A percentile compares a stretch with the other conserved stretches of the same genome.
Conservation (phyloP, 2,797 vertebrate species). For the Labroides dimidiatus region DNA sequence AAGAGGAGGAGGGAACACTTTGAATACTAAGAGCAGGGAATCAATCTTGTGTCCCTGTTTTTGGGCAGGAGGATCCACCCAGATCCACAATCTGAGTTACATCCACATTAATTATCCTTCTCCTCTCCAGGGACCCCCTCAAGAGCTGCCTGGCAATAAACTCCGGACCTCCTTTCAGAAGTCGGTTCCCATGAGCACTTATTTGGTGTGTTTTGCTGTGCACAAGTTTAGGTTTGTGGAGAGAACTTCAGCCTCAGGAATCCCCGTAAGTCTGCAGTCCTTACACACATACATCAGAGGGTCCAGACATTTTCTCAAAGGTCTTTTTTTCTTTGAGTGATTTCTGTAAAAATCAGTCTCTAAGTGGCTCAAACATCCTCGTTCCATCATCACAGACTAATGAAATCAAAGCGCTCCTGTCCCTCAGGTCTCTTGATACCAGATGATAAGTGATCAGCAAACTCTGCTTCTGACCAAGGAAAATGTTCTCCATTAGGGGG, state of each 20-base stretch:
- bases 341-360: no score
- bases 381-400: no score
- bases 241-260: conserved; percentile 74
- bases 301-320: no score
- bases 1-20: background rate
- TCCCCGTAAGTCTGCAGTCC: conserved; percentile 86
- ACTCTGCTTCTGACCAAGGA: no score
- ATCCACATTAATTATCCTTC: conserved; percentile 7
- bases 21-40: conserved; percentile 28
- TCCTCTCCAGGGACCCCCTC: conserved; percentile 57
- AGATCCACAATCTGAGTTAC: conserved; percentile 3
- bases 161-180: conserved; percentile 84
- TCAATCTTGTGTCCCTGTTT: conserved; percentile 24
- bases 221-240: conserved; percentile 85
- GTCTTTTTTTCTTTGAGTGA: no score
- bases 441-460: no score
- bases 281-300: background rate
- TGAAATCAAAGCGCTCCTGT: no score
- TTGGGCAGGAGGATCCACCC: conserved; percentile 9
- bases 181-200: conserved; percentile 97
- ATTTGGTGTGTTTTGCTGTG: conserved; percentile 96
- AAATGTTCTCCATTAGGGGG: no score
- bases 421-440: no score
- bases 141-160: conserved; percentile 66
- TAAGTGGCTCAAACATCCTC: no score